Evolutionary conservation across 2,113 vertebrate genomes (phyloP).

Genomic region (Hemiprocne comata): DNA sequence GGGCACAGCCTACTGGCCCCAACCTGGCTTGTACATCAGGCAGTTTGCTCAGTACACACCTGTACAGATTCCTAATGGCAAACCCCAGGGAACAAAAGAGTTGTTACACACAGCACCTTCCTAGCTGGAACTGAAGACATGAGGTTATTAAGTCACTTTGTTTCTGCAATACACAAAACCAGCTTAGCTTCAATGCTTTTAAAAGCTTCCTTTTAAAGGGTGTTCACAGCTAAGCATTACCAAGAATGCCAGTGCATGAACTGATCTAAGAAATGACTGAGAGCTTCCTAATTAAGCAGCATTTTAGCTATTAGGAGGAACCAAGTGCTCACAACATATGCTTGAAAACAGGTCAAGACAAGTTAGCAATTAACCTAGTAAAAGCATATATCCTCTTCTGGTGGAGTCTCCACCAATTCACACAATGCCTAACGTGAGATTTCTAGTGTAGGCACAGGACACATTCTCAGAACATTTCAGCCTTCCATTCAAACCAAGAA

Average conservation of each 20-base stretch:
- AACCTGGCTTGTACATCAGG: neutral
- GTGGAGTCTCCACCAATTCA: constrained; percentile 10
- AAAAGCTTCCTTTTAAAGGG: constrained; percentile 65
- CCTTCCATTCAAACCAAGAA: constrained; percentile 40
- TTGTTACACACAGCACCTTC: neutral
- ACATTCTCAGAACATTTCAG: constrained; percentile 30
- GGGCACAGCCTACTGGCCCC: neutral
- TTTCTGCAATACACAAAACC: constrained; percentile 14
- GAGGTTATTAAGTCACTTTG: neutral
- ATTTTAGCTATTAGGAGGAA: constrained; percentile 74
- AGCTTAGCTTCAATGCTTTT: constrained; percentile 36
- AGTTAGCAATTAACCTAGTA: constrained; percentile 78
- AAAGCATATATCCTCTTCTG: constrained; percentile 65
- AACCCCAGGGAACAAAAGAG: neutral
- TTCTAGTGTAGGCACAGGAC: neutral
- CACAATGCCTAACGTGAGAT: constrained; percentile 2
- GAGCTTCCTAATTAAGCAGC: constrained; percentile 76
- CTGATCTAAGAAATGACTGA: constrained; percentile 67
- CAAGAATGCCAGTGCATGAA: constrained; percentile 59
- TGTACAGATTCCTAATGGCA: neutral
- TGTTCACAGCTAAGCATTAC: constrained; percentile 69
- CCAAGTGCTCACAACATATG: constrained; percentile 65
- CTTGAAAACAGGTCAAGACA: constrained; percentile 78
- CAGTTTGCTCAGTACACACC: neutral
- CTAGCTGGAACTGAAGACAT: neutral